A percentile compares a stretch with the other conserved stretches of the same genome.
These are phyloP conservation scores for Sialia sialis DNA, from an alignment of 2,113 vertebrate genomes.

Conservation along the genomic window DNA sequence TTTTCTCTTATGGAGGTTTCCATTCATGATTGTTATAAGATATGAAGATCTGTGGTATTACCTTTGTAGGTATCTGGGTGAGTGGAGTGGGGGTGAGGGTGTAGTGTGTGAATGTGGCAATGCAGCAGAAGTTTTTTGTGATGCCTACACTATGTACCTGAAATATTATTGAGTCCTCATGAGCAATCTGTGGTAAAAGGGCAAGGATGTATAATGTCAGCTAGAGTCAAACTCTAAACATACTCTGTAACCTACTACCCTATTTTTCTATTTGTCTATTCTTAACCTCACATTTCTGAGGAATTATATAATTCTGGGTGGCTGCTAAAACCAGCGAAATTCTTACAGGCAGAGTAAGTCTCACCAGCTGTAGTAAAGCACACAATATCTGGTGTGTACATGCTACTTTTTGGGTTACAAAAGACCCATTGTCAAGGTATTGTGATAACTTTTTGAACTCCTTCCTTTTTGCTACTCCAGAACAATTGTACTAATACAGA, in stretches of 20 bases:
- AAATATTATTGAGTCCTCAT: not conserved
- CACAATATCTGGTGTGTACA: not conserved
- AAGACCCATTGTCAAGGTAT: not conserved
- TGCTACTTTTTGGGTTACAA: not conserved
- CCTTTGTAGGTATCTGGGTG: not conserved
- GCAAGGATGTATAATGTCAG: not conserved
- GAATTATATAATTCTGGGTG: not conserved
- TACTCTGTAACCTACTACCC: not conserved
- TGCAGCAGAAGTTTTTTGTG: not conserved
- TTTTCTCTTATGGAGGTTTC: not conserved
- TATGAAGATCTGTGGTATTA: not conserved
- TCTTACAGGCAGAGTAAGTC: not conserved
- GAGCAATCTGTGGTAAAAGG: not conserved
- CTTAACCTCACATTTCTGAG: not conserved
- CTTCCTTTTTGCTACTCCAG: not conserved
- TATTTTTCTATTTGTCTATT: not conserved
- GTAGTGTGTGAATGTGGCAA: not conserved
- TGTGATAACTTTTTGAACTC: not conserved
- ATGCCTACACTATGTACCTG: not conserved
- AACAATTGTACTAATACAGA: not conserved
- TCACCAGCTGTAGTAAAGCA: not conserved
- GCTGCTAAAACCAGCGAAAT: not conserved
- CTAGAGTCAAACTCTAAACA: not conserved
- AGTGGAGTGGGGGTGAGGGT: fast-evolving
- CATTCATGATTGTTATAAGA: not conserved